phyloP scores from a whole-genome alignment of 2,113 vertebrate genomes.

The Seriola dumerili region DNA sequence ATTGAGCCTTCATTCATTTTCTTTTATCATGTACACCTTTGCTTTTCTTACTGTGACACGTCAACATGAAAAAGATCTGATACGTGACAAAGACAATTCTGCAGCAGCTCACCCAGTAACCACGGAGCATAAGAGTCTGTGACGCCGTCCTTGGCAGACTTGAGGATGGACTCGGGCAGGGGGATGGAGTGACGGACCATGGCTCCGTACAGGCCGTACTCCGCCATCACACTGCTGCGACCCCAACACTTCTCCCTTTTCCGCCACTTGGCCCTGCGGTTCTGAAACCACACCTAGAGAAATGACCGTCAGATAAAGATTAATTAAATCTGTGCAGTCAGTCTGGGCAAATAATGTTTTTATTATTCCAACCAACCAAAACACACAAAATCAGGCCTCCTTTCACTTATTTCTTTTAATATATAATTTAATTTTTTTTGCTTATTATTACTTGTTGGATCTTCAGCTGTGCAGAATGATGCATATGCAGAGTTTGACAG shows the following conservation, averaged over 20 bases:
- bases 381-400: no score
- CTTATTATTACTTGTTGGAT: no score
- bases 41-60: background rate
- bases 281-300: slow-evolving; percentile 98
- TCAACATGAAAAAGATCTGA: no score
- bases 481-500: no score
- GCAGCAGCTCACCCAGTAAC: slow-evolving; percentile 91
- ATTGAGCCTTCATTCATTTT: background rate
- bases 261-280: slow-evolving; percentile 97
- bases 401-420: no score
- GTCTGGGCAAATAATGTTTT: background rate
- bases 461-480: no score
- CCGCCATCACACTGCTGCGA: slow-evolving; percentile 98
- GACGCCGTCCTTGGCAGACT: slow-evolving; percentile 97
- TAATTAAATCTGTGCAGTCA: background rate
- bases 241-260: slow-evolving; percentile 99
- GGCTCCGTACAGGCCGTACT: slow-evolving; percentile 96
- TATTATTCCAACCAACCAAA: no score
- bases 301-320: background rate
- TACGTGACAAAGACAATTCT: background rate
- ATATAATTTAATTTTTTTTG: no score
- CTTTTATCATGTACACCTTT: background rate
- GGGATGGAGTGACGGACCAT: slow-evolving; percentile 99
- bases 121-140: slow-evolving; percentile 98
- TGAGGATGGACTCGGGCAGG: slow-evolving; percentile 97